These are phyloP conservation scores for Mamestra brassicae DNA, from an alignment of 2,888 invertebrate genomes.

Conservation along the genomic window DNA sequence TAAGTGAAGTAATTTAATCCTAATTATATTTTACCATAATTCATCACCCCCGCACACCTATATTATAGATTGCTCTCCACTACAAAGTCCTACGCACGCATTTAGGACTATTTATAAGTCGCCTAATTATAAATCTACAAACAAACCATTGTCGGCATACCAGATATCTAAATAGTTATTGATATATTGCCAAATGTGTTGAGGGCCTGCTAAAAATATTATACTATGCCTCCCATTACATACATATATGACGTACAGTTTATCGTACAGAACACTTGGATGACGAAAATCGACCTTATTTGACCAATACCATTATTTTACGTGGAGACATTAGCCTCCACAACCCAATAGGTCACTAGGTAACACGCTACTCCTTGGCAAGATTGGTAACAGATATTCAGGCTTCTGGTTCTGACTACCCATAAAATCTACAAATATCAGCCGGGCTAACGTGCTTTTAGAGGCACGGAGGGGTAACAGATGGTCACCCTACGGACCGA, in stretches of 20 bases:
- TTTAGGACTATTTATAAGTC: slow-evolving; percentile 31
- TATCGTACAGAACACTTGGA: no score
- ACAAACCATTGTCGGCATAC: slow-evolving; percentile 31
- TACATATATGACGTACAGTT: neutral
- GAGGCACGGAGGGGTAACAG: no score
- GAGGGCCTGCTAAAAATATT: slow-evolving; percentile 30
- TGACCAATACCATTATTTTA: no score
- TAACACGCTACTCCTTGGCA: neutral
- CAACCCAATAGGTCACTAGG: no score
- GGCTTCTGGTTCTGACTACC: no score
- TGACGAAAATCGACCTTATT: no score
- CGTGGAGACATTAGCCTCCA: no score
- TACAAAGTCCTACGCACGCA: slow-evolving; percentile 17
- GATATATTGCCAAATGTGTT: slow-evolving; percentile 50
- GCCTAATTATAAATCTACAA: slow-evolving; percentile 39
- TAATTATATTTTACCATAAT: neutral
- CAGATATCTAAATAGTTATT: slow-evolving; percentile 51
- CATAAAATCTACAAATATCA: no score
- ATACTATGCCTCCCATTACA: slow-evolving; percentile 7
- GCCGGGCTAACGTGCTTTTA: no score
- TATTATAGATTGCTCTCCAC: neutral
- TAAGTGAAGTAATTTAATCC: no score
- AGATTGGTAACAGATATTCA: neutral
- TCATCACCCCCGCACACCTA: neutral
- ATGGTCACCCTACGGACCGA: no score